Conservation (phyloP, 64 coral and sea anemone species). For the Astreopora myriophthalma region DNA sequence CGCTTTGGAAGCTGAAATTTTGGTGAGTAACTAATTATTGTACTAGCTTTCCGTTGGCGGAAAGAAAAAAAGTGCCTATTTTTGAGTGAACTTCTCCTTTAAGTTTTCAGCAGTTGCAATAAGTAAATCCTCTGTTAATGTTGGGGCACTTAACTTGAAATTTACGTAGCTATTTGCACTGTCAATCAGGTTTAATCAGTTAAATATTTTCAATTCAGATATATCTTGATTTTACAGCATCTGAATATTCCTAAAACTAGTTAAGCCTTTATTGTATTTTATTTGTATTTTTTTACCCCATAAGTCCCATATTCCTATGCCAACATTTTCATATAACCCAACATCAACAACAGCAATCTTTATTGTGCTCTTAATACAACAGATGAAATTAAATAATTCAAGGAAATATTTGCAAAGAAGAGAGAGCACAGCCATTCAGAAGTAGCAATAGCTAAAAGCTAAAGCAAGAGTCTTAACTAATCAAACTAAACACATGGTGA, state of each 20-base stretch:
- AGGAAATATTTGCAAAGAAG: neutral
- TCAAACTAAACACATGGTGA: neutral
- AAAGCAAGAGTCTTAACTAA: neutral
- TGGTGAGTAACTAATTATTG: too few species aligned
- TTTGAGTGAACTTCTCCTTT: too few species aligned
- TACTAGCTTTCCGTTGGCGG: too few species aligned
- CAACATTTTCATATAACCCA: neutral
- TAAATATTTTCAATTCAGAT: neutral
- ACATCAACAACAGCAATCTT: neutral
- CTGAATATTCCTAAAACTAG: neutral
- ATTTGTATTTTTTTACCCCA: neutral
- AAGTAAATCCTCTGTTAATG: slow-evolving; percentile 19
- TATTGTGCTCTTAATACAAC: neutral
- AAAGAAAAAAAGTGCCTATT: too few species aligned
- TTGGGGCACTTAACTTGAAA: slow-evolving; percentile 7
- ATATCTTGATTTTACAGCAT: neutral
- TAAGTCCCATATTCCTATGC: neutral
- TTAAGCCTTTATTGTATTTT: neutral
- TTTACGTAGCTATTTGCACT: slow-evolving; percentile 3
- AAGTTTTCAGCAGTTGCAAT: slow-evolving; percentile 17
- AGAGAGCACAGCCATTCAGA: neutral
- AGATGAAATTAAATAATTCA: neutral
- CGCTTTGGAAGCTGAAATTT: too few species aligned
- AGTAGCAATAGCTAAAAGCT: neutral
- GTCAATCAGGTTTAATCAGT: neutral